phyloP scores from a whole-genome alignment of 2,113 vertebrate species.

The Ctenodactylus gundi region DNA sequence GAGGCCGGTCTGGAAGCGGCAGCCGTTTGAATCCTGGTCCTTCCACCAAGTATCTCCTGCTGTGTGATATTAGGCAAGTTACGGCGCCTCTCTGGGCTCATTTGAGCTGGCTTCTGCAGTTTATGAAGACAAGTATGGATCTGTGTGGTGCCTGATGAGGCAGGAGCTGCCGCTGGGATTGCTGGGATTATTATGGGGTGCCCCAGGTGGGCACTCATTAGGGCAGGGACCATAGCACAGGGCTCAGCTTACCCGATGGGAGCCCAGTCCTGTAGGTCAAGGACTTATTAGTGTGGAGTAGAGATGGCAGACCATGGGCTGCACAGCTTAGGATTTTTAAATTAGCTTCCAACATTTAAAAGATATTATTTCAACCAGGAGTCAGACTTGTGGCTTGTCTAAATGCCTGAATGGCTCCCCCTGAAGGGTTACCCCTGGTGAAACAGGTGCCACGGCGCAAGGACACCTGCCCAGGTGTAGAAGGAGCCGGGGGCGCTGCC shows the following conservation, averaged over 20 bases:
- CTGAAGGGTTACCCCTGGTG: not conserved
- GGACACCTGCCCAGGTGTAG: not conserved
- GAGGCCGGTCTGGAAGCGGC: not conserved
- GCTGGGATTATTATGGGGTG: not conserved
- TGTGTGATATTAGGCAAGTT: not conserved
- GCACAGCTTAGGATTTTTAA: not conserved
- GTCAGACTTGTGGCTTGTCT: not conserved
- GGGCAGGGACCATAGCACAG: not conserved
- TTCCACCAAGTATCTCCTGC: not conserved
- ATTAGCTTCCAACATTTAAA: not conserved
- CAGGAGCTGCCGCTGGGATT: too few species aligned
- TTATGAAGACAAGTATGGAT: accelerated
- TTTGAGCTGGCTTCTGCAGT: not conserved
- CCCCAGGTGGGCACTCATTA: not conserved
- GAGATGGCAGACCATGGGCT: not conserved
- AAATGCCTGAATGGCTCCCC: not conserved
- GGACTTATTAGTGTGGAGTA: not conserved
- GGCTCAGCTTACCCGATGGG: accelerated
- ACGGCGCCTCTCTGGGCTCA: not conserved
- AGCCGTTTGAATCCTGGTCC: not conserved
- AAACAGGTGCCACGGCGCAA: not conserved
- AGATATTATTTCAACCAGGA: not conserved
- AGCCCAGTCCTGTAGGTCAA: not conserved
- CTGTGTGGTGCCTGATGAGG: not conserved
- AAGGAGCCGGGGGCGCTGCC: not conserved